Conservation (phyloP, 2,797 vertebrate genomes). For the Pagetopsis macropterus region DNA sequence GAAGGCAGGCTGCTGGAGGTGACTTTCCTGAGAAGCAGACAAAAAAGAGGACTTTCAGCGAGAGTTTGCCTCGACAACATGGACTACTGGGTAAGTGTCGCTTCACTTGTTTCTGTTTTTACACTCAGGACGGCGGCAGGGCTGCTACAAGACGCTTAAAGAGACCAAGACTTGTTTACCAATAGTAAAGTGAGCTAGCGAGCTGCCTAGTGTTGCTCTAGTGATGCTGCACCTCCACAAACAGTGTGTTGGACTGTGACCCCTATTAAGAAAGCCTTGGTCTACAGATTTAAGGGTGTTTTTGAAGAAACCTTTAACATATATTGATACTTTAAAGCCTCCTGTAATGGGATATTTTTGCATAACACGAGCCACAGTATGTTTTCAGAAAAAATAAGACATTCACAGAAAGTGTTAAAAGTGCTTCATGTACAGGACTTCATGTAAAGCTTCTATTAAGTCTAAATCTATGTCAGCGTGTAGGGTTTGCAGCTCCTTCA, state of each 20-base stretch:
- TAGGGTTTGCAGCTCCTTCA: constrained; percentile 26
- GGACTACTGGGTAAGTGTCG: constrained; percentile 82
- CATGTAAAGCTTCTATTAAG: background rate
- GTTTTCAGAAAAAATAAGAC: background rate
- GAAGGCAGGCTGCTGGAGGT: constrained; percentile 54
- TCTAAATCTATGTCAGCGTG: background rate
- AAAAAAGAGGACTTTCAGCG: constrained; percentile 32
- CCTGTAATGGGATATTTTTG: background rate
- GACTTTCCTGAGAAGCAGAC: constrained; percentile 50
- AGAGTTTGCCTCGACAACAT: constrained; percentile 67
- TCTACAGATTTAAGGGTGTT: background rate
- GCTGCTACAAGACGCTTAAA: constrained; percentile 23
- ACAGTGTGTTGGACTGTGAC: background rate
- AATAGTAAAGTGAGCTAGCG: constrained; percentile 29
- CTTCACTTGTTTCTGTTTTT: constrained; percentile 10
- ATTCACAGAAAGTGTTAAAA: background rate
- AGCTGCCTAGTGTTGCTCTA: constrained; percentile 34
- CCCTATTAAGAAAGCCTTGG: background rate
- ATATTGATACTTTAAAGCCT: background rate
- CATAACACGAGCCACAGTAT: background rate
- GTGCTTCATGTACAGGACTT: background rate
- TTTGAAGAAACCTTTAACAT: background rate
- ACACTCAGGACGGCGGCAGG: constrained; percentile 8
- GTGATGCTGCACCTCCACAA: constrained; percentile 32
- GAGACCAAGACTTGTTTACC: constrained; percentile 58